A percentile compares a stretch with the other conserved stretches of the same genome.
Evolutionary conservation across 2,888 invertebrate species (phyloP).

Genomic region (Pristionchus arcanus): DNA sequence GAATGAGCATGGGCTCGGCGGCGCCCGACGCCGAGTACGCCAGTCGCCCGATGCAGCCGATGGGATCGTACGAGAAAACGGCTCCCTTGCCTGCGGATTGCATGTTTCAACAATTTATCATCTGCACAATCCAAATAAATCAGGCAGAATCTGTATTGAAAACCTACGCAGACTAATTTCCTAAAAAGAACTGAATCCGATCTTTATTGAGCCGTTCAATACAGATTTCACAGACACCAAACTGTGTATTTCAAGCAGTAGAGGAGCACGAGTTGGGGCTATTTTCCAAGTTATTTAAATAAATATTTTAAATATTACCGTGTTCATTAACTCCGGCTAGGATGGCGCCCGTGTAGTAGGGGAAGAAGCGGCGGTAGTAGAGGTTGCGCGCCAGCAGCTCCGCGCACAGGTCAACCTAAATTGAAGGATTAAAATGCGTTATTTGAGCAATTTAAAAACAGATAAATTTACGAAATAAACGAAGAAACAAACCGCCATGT

Average conservation of each 20-base stretch:
- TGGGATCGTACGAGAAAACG: conserved; percentile 96
- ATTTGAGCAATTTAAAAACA: background rate
- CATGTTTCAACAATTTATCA: background rate
- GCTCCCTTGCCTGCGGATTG: conserved; percentile 87
- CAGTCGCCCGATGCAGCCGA: conserved; percentile 93
- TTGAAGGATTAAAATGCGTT: background rate
- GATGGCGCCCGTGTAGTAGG: conserved; percentile 96
- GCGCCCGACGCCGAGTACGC: conserved; percentile 93
- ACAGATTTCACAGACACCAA: too few relatives aligned
- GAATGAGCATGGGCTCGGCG: conserved; percentile 89
- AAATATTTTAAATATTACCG: conserved; percentile 81
- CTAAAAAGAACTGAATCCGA: too few relatives aligned
- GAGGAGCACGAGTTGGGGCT: too few relatives aligned
- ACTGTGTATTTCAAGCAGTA: too few relatives aligned
- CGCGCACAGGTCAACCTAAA: conserved; percentile 88
- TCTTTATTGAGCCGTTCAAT: too few relatives aligned
- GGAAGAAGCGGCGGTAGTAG: conserved; percentile 97
- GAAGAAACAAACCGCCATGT: conserved; percentile 82
- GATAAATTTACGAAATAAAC: background rate
- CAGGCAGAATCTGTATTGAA: too few relatives aligned
- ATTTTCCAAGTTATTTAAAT: background rate
- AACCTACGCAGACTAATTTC: too few relatives aligned
- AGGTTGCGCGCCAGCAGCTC: conserved; percentile 96
- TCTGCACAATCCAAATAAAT: too few relatives aligned
- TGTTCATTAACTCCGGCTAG: conserved; percentile 95